phyloP scores from a whole-genome alignment of 2,888 invertebrate species.

The Xiphydria camelus region DNA sequence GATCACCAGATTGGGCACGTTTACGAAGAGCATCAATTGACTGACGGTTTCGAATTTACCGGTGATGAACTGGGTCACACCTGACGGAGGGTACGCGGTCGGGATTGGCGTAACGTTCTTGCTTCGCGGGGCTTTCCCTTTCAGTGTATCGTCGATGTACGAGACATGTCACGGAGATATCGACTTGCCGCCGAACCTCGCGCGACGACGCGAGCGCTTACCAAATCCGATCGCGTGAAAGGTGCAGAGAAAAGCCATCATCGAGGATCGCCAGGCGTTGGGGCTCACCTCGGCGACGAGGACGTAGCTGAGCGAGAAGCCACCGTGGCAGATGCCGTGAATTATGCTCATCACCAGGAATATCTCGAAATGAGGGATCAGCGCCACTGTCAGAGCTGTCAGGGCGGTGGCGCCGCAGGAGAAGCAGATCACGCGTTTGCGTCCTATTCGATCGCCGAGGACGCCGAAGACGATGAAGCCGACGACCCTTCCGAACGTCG shows the following conservation, averaged over 20 bases:
- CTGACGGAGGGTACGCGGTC: no score
- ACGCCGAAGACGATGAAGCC: conserved; percentile 25
- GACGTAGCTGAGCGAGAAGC: conserved; percentile 24
- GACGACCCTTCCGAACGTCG: conserved; percentile 20
- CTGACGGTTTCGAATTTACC: conserved; percentile 23
- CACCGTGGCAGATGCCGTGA: conserved; percentile 29
- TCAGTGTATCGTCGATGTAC: no score
- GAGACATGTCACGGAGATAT: no score
- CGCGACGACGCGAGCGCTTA: no score
- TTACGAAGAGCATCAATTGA: conserved; percentile 23
- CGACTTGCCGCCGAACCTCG: no score
- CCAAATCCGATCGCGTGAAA: conserved; percentile 28
- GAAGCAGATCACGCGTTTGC: conserved; percentile 25
- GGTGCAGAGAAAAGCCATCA: conserved; percentile 22
- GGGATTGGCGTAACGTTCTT: no score
- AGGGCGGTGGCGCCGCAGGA: conserved; percentile 27
- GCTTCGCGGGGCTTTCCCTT: no score
- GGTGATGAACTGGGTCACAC: conserved; percentile 21
- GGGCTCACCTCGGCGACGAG: conserved; percentile 27
- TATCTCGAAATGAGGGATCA: conserved; percentile 12
- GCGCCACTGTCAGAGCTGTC: conserved; percentile 21
- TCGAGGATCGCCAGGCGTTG: conserved; percentile 23
- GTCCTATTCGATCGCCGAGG: conserved; percentile 25
- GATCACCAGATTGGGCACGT: conserved; percentile 18
- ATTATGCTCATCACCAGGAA: conserved; percentile 20